Conservation (phyloP, 92 coral and sea anemone genomes). For the Pocillopora grandis region DNA sequence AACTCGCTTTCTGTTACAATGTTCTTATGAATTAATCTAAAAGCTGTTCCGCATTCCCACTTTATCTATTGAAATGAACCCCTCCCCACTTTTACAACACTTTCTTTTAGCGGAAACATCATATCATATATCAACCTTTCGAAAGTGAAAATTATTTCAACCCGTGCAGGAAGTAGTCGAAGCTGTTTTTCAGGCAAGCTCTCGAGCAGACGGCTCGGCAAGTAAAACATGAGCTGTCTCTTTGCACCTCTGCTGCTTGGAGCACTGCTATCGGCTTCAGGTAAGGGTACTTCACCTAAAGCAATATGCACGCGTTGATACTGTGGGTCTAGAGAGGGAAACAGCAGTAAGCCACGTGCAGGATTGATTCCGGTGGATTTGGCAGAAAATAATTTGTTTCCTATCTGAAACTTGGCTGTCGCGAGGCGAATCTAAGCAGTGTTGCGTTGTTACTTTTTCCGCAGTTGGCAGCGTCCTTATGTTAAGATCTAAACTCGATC, state of each 20-base stretch:
- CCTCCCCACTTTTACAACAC: background rate
- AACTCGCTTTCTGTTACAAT: no score
- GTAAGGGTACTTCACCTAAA: background rate
- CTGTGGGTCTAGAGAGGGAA: background rate
- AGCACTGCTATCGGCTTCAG: slow-evolving; percentile 1
- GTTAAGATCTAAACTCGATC: no score
- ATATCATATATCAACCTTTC: background rate
- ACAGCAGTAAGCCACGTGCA: background rate
- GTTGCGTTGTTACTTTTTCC: no score
- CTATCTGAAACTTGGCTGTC: background rate
- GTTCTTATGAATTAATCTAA: no score
- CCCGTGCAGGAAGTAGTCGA: background rate
- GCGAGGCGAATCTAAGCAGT: background rate
- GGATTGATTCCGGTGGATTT: background rate
- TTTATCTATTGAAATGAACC: background rate
- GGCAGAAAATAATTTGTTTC: background rate
- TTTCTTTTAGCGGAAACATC: background rate
- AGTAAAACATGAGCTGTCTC: background rate
- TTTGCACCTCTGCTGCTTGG: background rate
- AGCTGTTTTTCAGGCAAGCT: background rate
- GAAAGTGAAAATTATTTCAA: background rate
- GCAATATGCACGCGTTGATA: background rate
- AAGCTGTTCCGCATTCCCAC: no score
- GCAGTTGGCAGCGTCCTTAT: no score
- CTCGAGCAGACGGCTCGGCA: background rate